Base-by-base conservation (phyloP, 2,888 invertebrate species). In the Hipparchia semele region DNA sequence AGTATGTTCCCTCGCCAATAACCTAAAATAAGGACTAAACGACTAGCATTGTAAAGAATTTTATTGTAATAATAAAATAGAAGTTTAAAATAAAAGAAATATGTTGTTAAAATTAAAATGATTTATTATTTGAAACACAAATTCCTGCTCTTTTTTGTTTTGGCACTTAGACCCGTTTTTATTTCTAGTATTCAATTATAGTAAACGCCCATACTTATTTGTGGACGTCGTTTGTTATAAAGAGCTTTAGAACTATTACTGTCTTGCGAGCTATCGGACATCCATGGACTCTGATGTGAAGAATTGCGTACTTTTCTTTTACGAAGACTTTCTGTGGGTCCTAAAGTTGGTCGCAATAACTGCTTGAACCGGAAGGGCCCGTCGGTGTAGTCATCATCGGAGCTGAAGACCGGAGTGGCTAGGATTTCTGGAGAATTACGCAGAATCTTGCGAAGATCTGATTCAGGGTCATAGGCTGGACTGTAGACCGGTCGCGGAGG, bases 341-440 rank as follows among this genome's bases (percentile, higher is more conserved):
- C 95, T 72, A 95, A 89, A 0, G 96, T 96, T 0, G 96, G 96
- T 76, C 96, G 88, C 3, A 96, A 84, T 12, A 96, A 84, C 79
- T 96, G 95, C 66, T 96, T 94, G 81, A 96, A 96, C 80, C 96
- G 95, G 84, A 96, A 96, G 0, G 96, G 96, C 0, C 96, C 96
- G 62, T 95, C 94, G 9, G 94, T 94, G 78, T 95, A 95, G 77
- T 95, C 95, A 13, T 92, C 91, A 49, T 95, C 94, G 1, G 92
- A 90, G 70, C 90, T 92, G 74, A 92, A 90, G 9, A 90, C 81
- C 0, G 92, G 92, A 0, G 92, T 93, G 49, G 93, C 91, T 75
- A 94, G 87, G 59, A 92, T 92, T 81, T 94, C 92, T 0, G 94
- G 93, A 0, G 94, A 90, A 77, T 94, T 92, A 1, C 94, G 88